Conservation (phyloP, 2,113 vertebrate genomes). For the Rhipidura dahli region DNA sequence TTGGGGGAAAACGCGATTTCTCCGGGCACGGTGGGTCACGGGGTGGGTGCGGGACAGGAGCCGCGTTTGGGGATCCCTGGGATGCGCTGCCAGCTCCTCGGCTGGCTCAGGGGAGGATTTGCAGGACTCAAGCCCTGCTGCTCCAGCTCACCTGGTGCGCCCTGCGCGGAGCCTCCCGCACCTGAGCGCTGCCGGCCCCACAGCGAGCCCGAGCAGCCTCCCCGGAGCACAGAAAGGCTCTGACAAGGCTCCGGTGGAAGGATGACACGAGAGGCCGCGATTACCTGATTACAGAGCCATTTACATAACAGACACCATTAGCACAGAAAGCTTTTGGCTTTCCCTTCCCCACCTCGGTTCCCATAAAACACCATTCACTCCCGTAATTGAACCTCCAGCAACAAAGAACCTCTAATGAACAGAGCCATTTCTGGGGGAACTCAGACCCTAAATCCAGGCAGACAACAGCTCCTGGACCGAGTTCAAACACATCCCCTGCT, state of each 20-base stretch:
- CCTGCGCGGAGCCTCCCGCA: fast-evolving
- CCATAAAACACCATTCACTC: not conserved
- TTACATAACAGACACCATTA: not conserved
- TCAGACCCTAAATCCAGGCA: not conserved
- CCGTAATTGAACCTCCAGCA: not conserved
- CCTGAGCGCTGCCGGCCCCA: not conserved
- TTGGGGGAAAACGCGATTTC: not conserved
- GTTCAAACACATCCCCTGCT: not conserved
- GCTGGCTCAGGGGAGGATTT: fast-evolving
- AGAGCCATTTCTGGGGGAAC: not conserved
- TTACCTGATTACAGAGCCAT: not conserved
- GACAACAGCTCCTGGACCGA: not conserved
- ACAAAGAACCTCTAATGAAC: not conserved
- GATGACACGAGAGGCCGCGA: not conserved
- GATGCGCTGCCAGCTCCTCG: not conserved
- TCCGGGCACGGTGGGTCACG: fast-evolving
- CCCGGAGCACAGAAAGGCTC: not conserved
- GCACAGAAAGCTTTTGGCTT: not conserved
- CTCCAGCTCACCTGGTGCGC: fast-evolving
- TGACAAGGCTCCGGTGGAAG: not conserved
- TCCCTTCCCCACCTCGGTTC: not conserved
- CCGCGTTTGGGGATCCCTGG: fast-evolving
- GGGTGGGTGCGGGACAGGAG: not conserved
- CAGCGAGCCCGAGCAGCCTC: not conserved
- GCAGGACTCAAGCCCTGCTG: not conserved